phyloP scores from a whole-genome alignment of 2,113 vertebrate species.

The Hirundichthys speculiger region DNA sequence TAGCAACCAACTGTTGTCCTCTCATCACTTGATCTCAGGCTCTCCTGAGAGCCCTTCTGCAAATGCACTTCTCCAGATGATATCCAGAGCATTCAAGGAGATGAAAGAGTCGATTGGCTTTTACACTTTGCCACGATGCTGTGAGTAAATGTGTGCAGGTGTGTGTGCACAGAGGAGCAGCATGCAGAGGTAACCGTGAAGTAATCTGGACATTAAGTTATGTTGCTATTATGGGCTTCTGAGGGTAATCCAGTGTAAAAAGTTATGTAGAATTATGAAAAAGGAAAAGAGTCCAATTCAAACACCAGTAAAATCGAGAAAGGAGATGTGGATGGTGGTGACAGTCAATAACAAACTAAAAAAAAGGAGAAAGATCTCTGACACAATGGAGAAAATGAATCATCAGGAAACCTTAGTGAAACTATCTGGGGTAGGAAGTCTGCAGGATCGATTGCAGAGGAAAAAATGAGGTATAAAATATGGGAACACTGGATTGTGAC shows the following conservation, averaged over 20 bases:
- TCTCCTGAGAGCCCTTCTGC: background rate
- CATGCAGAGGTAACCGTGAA: conserved; percentile 19
- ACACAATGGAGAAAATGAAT: conserved; percentile 19
- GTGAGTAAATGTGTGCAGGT: background rate
- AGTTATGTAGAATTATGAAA: background rate
- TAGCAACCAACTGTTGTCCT: conserved; percentile 8
- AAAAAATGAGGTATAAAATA: background rate
- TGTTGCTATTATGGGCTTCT: conserved; percentile 15
- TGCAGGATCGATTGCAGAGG: conserved; percentile 1
- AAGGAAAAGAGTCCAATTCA: too few species aligned
- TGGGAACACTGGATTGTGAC: background rate
- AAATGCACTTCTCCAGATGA: background rate
- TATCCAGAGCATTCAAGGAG: too few species aligned
- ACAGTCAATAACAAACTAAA: background rate
- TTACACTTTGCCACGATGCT: too few species aligned
- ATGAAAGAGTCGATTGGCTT: too few species aligned
- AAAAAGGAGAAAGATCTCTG: conserved; percentile 12
- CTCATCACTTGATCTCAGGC: background rate
- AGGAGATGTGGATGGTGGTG: too few species aligned
- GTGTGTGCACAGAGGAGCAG: conserved; percentile 1
- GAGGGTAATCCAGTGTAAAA: conserved; percentile 19
- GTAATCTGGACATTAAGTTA: conserved; percentile 42
- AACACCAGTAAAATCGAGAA: too few species aligned
- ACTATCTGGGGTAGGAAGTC: background rate
- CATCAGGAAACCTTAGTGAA: conserved; percentile 1